Conservation (phyloP, 2,797 vertebrate genomes). For the Thalassophryne amazonica region DNA sequence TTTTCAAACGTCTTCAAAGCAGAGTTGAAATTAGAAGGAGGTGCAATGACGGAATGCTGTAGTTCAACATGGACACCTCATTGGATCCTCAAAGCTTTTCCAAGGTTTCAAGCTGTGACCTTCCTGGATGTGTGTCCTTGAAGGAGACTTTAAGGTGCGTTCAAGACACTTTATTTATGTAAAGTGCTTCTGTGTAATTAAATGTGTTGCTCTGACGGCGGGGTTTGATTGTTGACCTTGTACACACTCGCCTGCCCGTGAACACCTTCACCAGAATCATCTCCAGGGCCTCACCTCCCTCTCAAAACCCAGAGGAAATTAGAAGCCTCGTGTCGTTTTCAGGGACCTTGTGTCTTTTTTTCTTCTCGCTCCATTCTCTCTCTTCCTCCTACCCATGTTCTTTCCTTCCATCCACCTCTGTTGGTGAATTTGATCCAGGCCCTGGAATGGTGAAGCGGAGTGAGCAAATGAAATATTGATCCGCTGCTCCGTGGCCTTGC, state of each 20-base stretch:
- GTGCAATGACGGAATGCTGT: too few relatives aligned
- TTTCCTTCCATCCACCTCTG: conserved; percentile 62
- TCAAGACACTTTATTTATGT: too few relatives aligned
- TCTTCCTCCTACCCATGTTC: background rate
- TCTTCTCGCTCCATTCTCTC: conserved; percentile 15
- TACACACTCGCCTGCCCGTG: conserved; percentile 31
- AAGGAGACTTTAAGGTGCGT: too few relatives aligned
- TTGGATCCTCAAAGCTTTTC: background rate
- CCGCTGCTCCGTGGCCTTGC: conserved; percentile 94
- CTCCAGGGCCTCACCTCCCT: conserved; percentile 31
- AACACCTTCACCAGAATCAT: conserved; percentile 42
- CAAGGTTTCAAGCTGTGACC: conserved; percentile 21
- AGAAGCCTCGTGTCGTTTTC: conserved; percentile 84
- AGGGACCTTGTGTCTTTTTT: conserved; percentile 91
- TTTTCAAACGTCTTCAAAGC: too few relatives aligned
- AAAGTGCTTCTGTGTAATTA: too few relatives aligned
- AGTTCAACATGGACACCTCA: too few relatives aligned
- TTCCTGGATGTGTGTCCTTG: too few relatives aligned
- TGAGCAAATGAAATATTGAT: conserved; percentile 99
- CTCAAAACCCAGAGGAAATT: conserved; percentile 92
- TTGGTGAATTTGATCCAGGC: conserved; percentile 95
- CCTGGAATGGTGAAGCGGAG: conserved; percentile 87
- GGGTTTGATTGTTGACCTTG: conserved; percentile 48
- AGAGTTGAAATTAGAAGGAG: too few relatives aligned
- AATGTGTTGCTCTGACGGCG: conserved; percentile 14